Evolutionary conservation across 2,113 vertebrate species (phyloP).

Genomic region (Trogon surrucura): DNA sequence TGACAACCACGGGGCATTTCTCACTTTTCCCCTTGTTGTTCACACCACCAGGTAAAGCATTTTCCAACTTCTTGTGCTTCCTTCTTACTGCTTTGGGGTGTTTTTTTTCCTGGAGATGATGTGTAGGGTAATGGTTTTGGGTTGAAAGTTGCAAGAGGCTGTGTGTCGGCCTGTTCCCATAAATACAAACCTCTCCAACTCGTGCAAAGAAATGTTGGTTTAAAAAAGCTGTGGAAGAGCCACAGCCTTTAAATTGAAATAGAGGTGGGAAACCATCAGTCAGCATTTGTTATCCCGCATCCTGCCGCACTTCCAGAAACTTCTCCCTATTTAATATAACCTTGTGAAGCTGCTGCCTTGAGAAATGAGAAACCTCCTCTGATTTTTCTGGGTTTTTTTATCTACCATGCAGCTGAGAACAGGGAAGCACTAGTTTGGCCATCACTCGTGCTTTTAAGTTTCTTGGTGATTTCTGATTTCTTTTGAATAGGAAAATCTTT

Average conservation of each 20-base stretch:
- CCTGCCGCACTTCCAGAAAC: neutral
- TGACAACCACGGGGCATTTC: constrained; percentile 89
- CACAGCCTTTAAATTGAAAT: neutral
- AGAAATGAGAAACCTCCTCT: neutral
- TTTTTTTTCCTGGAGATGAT: neutral
- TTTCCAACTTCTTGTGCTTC: neutral
- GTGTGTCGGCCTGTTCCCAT: neutral
- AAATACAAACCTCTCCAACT: neutral
- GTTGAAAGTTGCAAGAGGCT: neutral
- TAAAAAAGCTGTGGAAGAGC: neutral
- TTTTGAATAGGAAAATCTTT: neutral
- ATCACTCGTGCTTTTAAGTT: neutral
- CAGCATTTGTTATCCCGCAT: neutral
- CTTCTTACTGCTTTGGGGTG: neutral
- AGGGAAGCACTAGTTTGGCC: neutral
- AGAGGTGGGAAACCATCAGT: neutral
- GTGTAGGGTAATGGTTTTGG: neutral
- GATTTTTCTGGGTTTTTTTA: neutral
- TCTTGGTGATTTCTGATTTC: neutral
- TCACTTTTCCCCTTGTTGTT: constrained; percentile 94
- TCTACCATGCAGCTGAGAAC: neutral
- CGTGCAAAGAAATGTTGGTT: neutral
- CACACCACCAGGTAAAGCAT: constrained; percentile 86
- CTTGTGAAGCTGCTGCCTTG: neutral
- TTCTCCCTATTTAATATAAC: neutral